Evolutionary conservation across 2,888 invertebrate genomes (phyloP).

Genomic region (Atherix ibis): DNA sequence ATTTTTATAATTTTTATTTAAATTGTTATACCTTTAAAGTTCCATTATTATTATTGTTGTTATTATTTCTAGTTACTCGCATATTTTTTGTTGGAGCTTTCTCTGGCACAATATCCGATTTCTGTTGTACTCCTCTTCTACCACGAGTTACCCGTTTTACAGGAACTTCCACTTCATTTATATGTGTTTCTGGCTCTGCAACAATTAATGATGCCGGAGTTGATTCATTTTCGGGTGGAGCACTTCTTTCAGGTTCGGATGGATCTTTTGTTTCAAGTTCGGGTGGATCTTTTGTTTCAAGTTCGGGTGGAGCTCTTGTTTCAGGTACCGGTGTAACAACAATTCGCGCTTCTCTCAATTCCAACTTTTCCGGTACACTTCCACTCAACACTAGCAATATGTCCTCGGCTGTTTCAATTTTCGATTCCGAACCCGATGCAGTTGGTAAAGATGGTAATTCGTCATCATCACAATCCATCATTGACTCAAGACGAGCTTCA

Average conservation of each 20-base stretch:
- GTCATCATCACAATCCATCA: slow-evolving; percentile 22
- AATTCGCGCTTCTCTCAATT: slow-evolving; percentile 12
- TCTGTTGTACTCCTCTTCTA: background rate
- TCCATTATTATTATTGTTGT: too few relatives aligned
- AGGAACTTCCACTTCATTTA: slow-evolving; percentile 1
- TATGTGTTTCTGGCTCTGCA: background rate
- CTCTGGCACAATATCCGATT: background rate
- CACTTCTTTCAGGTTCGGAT: background rate
- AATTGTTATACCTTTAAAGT: slow-evolving; percentile 8
- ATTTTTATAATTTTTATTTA: background rate
- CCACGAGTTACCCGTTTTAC: slow-evolving; percentile 1
- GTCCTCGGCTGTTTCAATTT: slow-evolving; percentile 18
- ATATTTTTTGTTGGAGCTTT: slow-evolving; percentile 2
- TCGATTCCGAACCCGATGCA: slow-evolving; percentile 4
- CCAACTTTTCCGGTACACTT: slow-evolving; percentile 11
- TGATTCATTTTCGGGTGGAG: background rate
- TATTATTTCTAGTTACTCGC: slow-evolving; percentile 11
- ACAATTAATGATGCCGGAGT: background rate
- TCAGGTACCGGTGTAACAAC: background rate
- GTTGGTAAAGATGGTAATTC: slow-evolving; percentile 2
- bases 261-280: background rate
- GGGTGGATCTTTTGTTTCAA: slow-evolving; percentile 3
- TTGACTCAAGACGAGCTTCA: slow-evolving; percentile 29
- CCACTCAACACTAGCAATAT: slow-evolving; percentile 25
- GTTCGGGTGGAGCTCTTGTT: slow-evolving; percentile 12